Conservation (phyloP, 2,113 vertebrate species). For the Sorex araneus region DNA sequence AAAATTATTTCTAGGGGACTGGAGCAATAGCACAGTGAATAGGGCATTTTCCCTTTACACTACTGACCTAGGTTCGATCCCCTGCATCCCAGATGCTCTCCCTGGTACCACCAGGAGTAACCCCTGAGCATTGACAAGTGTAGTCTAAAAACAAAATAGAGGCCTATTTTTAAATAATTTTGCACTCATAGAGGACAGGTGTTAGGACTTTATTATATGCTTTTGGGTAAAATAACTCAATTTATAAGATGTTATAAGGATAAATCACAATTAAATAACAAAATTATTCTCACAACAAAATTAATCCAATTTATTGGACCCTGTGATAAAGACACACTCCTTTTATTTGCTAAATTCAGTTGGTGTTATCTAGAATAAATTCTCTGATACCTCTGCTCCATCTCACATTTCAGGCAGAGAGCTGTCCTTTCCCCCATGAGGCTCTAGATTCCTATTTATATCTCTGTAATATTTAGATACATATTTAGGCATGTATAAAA, state of each 20-base stretch:
- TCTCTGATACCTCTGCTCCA: neutral
- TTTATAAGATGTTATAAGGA: neutral
- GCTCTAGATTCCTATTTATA: neutral
- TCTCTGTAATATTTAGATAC: neutral
- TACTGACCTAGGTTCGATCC: no score
- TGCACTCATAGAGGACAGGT: neutral
- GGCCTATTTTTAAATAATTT: neutral
- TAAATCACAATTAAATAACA: conserved; percentile 17
- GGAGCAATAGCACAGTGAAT: no score
- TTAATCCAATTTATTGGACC: neutral
- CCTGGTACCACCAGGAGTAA: no score
- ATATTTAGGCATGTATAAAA: neutral
- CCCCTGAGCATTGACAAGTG: no score
- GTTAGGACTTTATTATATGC: neutral
- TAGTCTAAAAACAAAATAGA: no score
- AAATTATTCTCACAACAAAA: neutral
- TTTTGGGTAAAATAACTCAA: neutral
- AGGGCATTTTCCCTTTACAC: no score
- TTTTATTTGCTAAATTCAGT: neutral
- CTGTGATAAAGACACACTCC: neutral
- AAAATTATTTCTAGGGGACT: neutral
- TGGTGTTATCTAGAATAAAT: neutral
- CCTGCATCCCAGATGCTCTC: no score
- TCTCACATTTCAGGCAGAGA: neutral
- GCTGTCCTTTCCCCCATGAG: neutral